A percentile compares a stretch with the other conserved stretches of the same genome.
These are phyloP conservation scores for Mormyrus hasselquistii DNA, from an alignment of 2,797 vertebrate species.

Conservation along the genomic window DNA sequence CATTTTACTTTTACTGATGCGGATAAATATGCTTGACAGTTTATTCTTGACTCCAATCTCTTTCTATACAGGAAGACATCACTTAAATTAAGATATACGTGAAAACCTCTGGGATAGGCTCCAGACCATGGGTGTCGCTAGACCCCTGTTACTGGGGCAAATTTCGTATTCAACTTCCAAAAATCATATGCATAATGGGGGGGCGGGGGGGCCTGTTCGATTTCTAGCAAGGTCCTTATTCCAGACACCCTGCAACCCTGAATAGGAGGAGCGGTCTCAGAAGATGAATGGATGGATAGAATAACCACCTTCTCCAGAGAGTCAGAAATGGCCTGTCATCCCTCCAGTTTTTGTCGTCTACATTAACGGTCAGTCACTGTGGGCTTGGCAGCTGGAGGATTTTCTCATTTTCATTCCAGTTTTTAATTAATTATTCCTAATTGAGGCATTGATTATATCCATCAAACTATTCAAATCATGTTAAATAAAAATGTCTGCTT, in stretches of 20 bases:
- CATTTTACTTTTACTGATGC: neutral
- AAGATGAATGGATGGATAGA: neutral
- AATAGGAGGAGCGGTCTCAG: neutral
- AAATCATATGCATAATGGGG: neutral
- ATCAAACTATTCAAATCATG: slow-evolving; percentile 7
- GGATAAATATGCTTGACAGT: neutral
- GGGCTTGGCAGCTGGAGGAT: neutral
- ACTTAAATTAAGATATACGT: neutral
- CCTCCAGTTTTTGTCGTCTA: neutral
- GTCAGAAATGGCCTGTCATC: neutral
- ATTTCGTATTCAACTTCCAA: neutral
- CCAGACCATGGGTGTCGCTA: neutral
- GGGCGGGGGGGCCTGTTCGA: neutral
- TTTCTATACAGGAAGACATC: neutral
- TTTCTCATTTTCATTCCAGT: slow-evolving; percentile 11
- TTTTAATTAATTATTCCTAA: slow-evolving; percentile 13
- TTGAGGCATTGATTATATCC: neutral
- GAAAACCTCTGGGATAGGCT: neutral
- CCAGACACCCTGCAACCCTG: neutral
- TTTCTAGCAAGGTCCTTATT: neutral
- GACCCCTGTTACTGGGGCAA: neutral
- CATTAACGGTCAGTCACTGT: neutral
- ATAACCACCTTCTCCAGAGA: neutral
- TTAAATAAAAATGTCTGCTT: neutral
- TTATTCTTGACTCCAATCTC: neutral